phyloP scores from a whole-genome alignment of 2,113 vertebrate species.

The Epinephelus lanceolatus region DNA sequence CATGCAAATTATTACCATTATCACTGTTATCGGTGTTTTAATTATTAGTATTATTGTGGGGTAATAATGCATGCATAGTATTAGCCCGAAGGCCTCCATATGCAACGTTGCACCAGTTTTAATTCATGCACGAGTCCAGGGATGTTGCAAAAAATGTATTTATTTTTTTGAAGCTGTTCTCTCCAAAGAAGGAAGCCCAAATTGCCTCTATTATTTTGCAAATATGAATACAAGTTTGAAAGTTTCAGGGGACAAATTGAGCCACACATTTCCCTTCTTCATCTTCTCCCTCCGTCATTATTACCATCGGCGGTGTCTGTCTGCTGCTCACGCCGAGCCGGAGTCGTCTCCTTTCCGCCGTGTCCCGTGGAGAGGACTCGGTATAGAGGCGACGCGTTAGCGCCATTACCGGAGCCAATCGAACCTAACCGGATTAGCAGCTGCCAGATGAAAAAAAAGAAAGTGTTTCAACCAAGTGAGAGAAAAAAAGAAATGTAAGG shows the following conservation, averaged over 20 bases:
- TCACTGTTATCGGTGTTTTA: slow-evolving; percentile 1
- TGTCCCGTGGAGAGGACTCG: slow-evolving; percentile 75
- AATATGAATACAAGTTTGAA: background rate
- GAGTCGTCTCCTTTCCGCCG: slow-evolving; percentile 67
- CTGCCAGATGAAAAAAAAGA: slow-evolving; percentile 76
- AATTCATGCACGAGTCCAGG: background rate
- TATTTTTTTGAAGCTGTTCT: background rate
- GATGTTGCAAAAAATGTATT: background rate
- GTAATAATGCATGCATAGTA: background rate
- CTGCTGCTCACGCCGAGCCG: slow-evolving; percentile 24
- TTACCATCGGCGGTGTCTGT: slow-evolving; percentile 12
- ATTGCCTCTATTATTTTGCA: background rate
- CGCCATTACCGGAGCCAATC: slow-evolving; percentile 84
- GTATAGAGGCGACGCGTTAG: slow-evolving; percentile 82
- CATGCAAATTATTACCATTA: background rate
- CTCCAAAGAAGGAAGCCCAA: background rate
- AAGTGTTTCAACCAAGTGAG: slow-evolving; percentile 78
- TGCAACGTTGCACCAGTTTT: background rate
- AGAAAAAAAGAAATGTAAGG: slow-evolving; percentile 64
- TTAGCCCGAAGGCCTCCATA: background rate
- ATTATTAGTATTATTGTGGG: background rate
- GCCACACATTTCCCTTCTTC: background rate
- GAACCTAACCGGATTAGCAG: slow-evolving; percentile 85
- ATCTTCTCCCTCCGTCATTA: background rate
- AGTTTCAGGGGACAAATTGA: background rate